phyloP scores from a whole-genome alignment of 1,140 invertebrate genomes.

The Zaprionus inermis region DNA sequence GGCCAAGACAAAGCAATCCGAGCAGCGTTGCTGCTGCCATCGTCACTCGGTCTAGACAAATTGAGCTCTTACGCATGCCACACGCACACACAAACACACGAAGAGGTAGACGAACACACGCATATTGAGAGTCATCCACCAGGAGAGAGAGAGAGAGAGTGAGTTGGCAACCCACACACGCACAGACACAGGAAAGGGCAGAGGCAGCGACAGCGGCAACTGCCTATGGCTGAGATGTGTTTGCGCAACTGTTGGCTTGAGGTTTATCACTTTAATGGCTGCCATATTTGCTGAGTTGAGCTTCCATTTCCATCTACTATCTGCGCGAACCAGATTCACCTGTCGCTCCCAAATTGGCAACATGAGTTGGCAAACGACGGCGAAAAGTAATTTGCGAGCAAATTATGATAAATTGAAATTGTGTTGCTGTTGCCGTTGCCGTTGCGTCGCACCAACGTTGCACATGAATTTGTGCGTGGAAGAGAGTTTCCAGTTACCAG shows the following conservation, averaged over 20 bases:
- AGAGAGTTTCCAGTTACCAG: neutral
- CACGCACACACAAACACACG: constrained; percentile 16
- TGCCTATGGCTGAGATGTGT: constrained; percentile 44
- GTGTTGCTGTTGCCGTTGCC: constrained; percentile 29
- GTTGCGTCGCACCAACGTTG: constrained; percentile 3
- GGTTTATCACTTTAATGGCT: constrained; percentile 77
- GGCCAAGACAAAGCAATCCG: constrained; percentile 8
- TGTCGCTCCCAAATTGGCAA: constrained; percentile 61
- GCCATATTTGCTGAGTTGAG: constrained; percentile 63
- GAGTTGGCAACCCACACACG: neutral
- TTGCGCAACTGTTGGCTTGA: constrained; percentile 46
- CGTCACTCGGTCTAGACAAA: constrained; percentile 68
- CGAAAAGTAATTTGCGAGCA: constrained; percentile 71
- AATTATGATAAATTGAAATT: constrained; percentile 78
- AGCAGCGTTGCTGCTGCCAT: constrained; percentile 37
- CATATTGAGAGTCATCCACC: constrained; percentile 6
- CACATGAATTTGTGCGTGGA: constrained; percentile 39
- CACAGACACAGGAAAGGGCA: neutral
- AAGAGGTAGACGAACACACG: neutral
- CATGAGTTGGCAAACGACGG: constrained; percentile 58
- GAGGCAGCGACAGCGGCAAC: neutral
- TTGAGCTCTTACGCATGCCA: constrained; percentile 56
- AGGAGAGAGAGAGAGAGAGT: no score
- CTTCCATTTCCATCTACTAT: constrained; percentile 39
- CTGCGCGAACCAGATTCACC: constrained; percentile 19